These are phyloP conservation scores for Atherinomorus stipes DNA, from an alignment of 2,113 vertebrate species.

Conservation along the genomic window DNA sequence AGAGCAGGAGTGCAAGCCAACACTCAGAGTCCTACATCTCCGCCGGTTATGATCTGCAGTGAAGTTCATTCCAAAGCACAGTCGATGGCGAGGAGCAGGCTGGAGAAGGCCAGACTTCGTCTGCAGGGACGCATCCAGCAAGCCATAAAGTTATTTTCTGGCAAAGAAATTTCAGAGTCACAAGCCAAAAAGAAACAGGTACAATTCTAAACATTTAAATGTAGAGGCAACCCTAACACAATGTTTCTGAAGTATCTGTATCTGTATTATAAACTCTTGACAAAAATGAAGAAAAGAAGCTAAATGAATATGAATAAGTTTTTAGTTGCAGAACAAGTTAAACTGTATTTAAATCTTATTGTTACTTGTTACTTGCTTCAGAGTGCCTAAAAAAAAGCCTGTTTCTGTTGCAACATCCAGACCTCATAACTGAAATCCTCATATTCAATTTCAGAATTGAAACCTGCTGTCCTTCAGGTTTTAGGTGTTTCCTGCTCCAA, in stretches of 20 bases:
- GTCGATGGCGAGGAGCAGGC: conserved; percentile 69
- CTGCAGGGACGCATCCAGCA: conserved; percentile 73
- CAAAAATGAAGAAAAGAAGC: background rate
- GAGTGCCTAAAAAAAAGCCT: background rate
- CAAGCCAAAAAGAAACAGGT: conserved; percentile 78
- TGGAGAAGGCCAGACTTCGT: conserved; percentile 70
- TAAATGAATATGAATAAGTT: background rate
- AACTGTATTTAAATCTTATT: background rate
- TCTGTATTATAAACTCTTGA: too few relatives aligned
- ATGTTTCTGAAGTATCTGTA: background rate
- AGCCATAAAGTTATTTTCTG: conserved; percentile 66
- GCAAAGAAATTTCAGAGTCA: conserved; percentile 64
- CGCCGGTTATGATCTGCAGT: conserved; percentile 31
- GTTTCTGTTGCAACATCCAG: conserved; percentile 17
- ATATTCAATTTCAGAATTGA: background rate
- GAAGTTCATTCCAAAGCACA: conserved; percentile 70
- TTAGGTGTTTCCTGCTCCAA: too few relatives aligned
- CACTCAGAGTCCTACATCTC: conserved; percentile 15
- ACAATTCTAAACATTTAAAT: background rate
- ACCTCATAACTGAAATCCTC: background rate
- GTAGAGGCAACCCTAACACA: background rate
- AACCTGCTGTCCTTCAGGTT: too few relatives aligned
- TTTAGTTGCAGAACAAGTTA: background rate
- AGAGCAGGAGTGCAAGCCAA: conserved; percentile 8
- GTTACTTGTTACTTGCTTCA: background rate